Conservation (phyloP, 1,140 invertebrate genomes). For the Papilio helenus region DNA sequence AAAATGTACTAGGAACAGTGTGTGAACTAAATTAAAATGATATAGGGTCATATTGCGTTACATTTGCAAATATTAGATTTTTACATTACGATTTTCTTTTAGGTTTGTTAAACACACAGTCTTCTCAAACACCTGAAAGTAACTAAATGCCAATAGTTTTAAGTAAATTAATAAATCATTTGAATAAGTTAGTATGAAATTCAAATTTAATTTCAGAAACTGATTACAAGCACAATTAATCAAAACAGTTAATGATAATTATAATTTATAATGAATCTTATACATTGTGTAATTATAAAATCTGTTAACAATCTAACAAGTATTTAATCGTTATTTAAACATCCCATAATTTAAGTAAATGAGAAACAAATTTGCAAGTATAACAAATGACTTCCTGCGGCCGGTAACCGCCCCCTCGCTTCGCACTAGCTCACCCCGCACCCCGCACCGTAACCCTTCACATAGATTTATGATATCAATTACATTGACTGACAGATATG, state of each 20-base stretch:
- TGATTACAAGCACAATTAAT: not conserved
- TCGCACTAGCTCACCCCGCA: not conserved
- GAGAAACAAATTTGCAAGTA: not conserved
- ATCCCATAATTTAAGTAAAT: not conserved
- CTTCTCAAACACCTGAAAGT: no score
- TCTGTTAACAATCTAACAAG: not conserved
- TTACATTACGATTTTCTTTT: no score
- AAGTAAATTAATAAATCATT: no score
- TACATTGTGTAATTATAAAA: not conserved
- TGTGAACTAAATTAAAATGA: no score
- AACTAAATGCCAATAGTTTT: no score
- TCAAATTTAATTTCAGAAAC: not conserved
- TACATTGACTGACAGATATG: not conserved
- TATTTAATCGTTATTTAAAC: not conserved
- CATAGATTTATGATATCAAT: constrained; percentile 3
- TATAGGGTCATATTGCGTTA: no score
- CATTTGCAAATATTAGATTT: no score
- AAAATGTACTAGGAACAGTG: not conserved
- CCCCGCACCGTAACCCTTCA: not conserved
- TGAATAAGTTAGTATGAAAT: no score
- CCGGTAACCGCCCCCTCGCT: not conserved
- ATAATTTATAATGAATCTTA: not conserved
- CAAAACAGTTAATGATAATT: not conserved
- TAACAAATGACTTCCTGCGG: not conserved
- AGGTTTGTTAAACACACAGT: no score